Conservation (phyloP, 2,113 vertebrate species). For the Myrmecobius fasciatus region DNA sequence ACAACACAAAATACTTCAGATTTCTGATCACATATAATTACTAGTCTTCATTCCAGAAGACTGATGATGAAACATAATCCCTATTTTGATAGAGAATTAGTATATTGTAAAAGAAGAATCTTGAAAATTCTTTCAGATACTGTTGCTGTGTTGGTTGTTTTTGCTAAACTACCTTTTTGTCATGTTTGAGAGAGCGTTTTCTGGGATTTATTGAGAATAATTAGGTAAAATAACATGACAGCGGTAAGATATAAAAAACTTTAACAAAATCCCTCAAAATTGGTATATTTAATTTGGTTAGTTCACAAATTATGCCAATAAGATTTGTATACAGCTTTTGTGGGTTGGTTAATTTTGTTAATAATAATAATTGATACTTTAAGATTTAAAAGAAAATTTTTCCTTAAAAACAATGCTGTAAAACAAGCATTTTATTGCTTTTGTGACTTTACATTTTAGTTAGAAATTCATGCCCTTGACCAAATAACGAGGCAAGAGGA, state of each 20-base stretch:
- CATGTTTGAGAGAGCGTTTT: neutral
- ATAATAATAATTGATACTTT: neutral
- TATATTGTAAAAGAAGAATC: neutral
- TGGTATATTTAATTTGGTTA: neutral
- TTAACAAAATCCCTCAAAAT: neutral
- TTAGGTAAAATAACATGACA: neutral
- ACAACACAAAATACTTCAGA: neutral
- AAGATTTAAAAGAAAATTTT: neutral
- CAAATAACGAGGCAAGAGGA: neutral
- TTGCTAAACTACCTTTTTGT: neutral
- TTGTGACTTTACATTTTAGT: neutral
- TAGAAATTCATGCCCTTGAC: neutral
- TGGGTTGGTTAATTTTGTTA: neutral
- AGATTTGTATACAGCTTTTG: neutral
- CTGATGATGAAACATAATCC: neutral
- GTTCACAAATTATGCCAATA: neutral
- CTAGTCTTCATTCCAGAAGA: neutral
- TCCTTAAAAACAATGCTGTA: neutral
- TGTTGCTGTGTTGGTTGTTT: neutral
- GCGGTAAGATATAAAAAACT: neutral
- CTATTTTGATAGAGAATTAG: neutral
- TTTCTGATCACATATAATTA: neutral
- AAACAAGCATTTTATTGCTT: neutral
- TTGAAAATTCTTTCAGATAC: neutral
- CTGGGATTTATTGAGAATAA: neutral